Percentiles rank a stretch among this genome's conserved stretches.
Conservation (phyloP, 2,888 invertebrate species). For the Sisyra nigra region DNA sequence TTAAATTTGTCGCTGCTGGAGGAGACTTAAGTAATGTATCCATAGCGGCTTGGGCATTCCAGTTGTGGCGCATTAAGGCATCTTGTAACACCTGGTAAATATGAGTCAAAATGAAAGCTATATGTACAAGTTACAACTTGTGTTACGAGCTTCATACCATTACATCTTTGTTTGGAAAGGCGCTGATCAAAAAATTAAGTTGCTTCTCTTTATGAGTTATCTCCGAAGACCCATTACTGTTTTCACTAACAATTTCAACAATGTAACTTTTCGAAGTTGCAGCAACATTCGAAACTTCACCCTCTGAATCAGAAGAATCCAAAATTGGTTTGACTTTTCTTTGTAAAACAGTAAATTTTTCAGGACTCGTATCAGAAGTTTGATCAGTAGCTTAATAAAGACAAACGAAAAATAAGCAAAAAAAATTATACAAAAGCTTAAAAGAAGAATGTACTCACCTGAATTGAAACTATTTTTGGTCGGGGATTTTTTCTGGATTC, state of each 20-base stretch:
- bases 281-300: constrained; percentile 15
- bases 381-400: no score
- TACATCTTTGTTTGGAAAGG: constrained; percentile 42
- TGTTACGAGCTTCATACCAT: no score
- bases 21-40: constrained; percentile 13
- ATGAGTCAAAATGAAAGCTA: background rate
- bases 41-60: constrained; percentile 26
- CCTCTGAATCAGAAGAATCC: constrained; percentile 40
- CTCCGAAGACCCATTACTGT: constrained; percentile 10
- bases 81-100: constrained; percentile 25
- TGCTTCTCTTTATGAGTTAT: constrained; percentile 34
- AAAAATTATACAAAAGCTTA: constrained; percentile 7
- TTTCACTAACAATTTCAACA: constrained; percentile 3
- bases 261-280: constrained; percentile 9
- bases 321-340: constrained; percentile 19
- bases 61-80: constrained; percentile 24
- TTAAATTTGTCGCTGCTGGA: constrained; percentile 14
- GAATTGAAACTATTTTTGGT: constrained; percentile 18
- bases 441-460: constrained; percentile 16
- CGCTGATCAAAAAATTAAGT: constrained; percentile 42
- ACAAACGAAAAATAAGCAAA: no score
- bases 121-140: no score
- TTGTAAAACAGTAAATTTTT: constrained; percentile 8
- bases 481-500: constrained; percentile 43
- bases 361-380: constrained; percentile 15